Percentiles rank a stretch among this genome's conserved stretches.
phyloP scores from a whole-genome alignment of 2,888 invertebrate species.

The Aphidoletes aphidimyza region DNA sequence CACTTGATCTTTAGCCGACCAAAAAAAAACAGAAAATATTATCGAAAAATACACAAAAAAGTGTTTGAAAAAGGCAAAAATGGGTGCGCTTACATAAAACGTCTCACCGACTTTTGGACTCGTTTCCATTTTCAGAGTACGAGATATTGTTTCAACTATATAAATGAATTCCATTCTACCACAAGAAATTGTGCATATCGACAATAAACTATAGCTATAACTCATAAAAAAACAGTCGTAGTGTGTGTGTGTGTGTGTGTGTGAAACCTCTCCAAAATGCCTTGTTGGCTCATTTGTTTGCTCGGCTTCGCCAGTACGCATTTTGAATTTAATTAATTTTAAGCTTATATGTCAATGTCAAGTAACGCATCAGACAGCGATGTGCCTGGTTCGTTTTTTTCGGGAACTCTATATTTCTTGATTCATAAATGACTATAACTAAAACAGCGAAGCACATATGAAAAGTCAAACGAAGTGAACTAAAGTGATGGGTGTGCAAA shows the following conservation, averaged over 20 bases:
- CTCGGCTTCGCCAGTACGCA: background rate
- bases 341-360: constrained; percentile 17
- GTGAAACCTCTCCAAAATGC: no score
- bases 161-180: background rate
- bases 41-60: no score
- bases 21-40: no score
- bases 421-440: background rate
- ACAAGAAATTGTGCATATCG: background rate
- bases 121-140: no score
- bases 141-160: no score
- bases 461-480: background rate
- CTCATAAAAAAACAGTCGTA: no score
- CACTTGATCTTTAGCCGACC: no score
- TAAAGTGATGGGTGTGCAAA: no score
- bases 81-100: no score
- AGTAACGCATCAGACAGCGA: background rate
- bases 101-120: no score
- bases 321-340: background rate
- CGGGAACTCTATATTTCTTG: background rate
- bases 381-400: background rate
- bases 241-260: no score
- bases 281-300: background rate
- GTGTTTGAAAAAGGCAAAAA: no score
- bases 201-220: background rate
- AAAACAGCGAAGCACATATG: background rate